Percentiles rank a stretch among this genome's conserved stretches.
These are phyloP conservation scores for Paratilapia polleni DNA, from an alignment of 2,113 vertebrate genomes.

Conservation along the genomic window DNA sequence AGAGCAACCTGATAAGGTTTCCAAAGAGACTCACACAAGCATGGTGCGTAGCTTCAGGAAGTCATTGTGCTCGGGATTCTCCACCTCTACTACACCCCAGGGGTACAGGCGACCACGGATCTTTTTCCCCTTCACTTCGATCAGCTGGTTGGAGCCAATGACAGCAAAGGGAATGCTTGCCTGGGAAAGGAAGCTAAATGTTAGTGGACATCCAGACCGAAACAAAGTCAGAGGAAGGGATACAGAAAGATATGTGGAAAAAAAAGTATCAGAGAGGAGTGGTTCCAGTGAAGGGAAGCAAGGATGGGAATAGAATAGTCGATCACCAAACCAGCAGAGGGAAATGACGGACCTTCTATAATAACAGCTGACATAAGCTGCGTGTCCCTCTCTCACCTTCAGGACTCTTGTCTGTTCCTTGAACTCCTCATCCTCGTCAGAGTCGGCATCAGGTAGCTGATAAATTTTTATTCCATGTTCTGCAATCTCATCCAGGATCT, in stretches of 20 bases:
- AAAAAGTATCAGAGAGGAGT: constrained; percentile 1
- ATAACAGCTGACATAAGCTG: not conserved
- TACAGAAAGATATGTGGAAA: not conserved
- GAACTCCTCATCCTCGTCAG: constrained; percentile 95
- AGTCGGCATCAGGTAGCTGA: constrained; percentile 93
- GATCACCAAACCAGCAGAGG: not conserved
- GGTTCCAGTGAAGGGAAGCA: not conserved
- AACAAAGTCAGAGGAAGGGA: not conserved
- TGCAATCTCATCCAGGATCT: constrained; percentile 92
- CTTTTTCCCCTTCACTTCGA: constrained; percentile 94
- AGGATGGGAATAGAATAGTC: not conserved
- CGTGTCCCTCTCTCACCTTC: constrained; percentile 79
- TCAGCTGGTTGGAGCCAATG: constrained; percentile 89
- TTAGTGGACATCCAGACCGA: not conserved
- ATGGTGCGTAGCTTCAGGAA: constrained; percentile 90
- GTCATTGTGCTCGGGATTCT: constrained; percentile 94
- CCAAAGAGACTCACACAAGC: constrained; percentile 84
- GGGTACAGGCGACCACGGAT: constrained; percentile 87
- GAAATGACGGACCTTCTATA: not conserved
- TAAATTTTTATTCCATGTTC: constrained; percentile 93
- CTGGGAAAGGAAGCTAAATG: constrained; percentile 59
- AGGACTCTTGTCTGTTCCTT: constrained; percentile 93
- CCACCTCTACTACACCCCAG: constrained; percentile 88
- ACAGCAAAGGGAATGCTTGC: constrained; percentile 90
- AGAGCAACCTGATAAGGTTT: too few relatives aligned